Base-by-base conservation (phyloP, 2,888 invertebrate genomes). In the Leptogaster cylindrica region DNA sequence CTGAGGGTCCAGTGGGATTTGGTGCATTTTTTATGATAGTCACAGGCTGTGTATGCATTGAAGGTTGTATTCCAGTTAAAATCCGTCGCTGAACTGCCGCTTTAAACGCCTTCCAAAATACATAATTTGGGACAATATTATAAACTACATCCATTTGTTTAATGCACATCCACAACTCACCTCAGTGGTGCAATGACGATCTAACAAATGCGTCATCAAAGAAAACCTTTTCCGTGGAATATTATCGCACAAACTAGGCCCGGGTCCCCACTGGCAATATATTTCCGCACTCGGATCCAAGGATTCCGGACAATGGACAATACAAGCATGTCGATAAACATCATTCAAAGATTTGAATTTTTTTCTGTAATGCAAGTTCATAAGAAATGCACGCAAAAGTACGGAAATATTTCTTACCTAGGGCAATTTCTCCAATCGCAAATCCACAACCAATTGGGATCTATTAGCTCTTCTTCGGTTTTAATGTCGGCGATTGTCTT, bases 361-460 rank as follows among this genome's bases (percentile, higher is more conserved):
- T 73, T 89, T 90, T 73, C 70, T 64, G 46, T 44, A 51, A 65
- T 67, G 50, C 2, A 36, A 41, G 8, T 31, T 31, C 31, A 7
- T 31, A 7, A 5, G 31, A 31, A 31, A 7, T 7, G 6, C 12
- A 41, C 10, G 12, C 10, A 36, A 52, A 16, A 10, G 50, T 12
- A 27, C 14, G 5, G 23, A 25, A 14, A 50, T 12, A 14, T 28
- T 27, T n/a, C 84, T 82, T 77, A 88, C 83, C 86, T 85, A 63
- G 85, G 88, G 80, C 97, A 97, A 18, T 93, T 93, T 66, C 90
- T 87, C 97, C 97, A 97, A 79, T 97, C 97, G 79, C 97, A 97
- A 64, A 95, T 84, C 82, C 85, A 90, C 0, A 88, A 83, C 72
- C 81, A 81, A 68, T 78, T 79, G 0, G 75, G 74, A 66, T 81